Base-by-base conservation (phyloP, 1,140 invertebrate species). In the Pseudobourletiella spinata region DNA sequence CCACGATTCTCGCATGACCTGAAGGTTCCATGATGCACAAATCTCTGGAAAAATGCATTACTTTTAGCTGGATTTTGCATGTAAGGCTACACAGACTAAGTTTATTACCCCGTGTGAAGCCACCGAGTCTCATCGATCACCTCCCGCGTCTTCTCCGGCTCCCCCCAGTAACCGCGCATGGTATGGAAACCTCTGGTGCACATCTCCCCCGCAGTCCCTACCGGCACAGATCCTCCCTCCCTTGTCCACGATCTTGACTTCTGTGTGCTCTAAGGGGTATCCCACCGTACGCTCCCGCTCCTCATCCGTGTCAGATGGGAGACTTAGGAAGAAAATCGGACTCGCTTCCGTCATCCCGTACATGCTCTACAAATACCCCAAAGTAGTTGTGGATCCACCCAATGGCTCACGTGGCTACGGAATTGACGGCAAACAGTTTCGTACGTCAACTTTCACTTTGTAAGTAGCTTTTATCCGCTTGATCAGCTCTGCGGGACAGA, bases 91-190 rank as follows among this genome's bases (percentile, higher is more conserved):
- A n/a, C n/a, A n/a, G n/a, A n/a, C n/a, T n/a, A n/a, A n/a, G n/a
- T n/a, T n/a, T n/a, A n/a, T 30, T 79, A 91, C 88, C 93, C 95
- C 18, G 91, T 95, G 71, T 82, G 83, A 8, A 95, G 79, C 95
- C 95, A 98, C n/a, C 82, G 77, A 43, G 89, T 87, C 3, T 76
- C 60, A 6, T 77, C 79, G 1, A 95, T 78, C 0, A 81, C 81
- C 61, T 82, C 77, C 14, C 70, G 71, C 0, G 82, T 85, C 72
- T 81, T 82, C 2, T 76, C 77, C 14, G 74, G 68, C 64, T 83
- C 80, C 20, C 76, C 73, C 80, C 80, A 84, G 72, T 85, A 85
- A 3, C 78, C 79, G 24, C 78, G 61, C 77, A 85, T 84, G 3
- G 77, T 76, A 8, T 70, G 73, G 68, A 81, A 81, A 6, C 81